Percentiles rank a stretch among this genome's conserved stretches.
Conservation (phyloP, 1,140 invertebrate species). For the Drosophila truncata region DNA sequence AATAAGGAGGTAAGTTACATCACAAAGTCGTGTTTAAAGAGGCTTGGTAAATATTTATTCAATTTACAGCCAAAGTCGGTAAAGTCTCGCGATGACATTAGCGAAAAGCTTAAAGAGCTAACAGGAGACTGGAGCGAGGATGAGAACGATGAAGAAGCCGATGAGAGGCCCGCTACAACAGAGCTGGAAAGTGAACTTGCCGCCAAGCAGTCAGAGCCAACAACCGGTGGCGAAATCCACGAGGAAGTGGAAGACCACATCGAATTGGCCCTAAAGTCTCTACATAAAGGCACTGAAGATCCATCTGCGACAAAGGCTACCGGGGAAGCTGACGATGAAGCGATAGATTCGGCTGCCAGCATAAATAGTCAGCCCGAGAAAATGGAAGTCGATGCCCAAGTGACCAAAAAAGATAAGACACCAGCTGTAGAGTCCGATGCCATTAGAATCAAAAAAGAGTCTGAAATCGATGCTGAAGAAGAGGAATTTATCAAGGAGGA, state of each 20-base stretch:
- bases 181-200: constrained; percentile 39
- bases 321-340: constrained; percentile 20
- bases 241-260: constrained; percentile 74
- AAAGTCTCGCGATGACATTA: constrained; percentile 75
- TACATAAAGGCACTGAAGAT: constrained; percentile 66
- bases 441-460: constrained; percentile 36
- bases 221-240: constrained; percentile 3
- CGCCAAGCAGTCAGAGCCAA: constrained; percentile 14
- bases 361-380: constrained; percentile 12
- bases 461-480: constrained; percentile 28
- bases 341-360: constrained; percentile 1
- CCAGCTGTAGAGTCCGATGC: not conserved
- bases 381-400: constrained; percentile 26
- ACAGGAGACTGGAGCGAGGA: constrained; percentile 83
- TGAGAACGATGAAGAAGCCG: constrained; percentile 73
- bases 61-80: constrained; percentile 59
- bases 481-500: constrained; percentile 68
- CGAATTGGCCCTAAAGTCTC: constrained; percentile 68
- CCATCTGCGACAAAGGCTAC: constrained; percentile 11
- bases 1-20: constrained; percentile 66
- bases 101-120: constrained; percentile 80
- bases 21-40: not conserved
- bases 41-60: not conserved
- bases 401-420: not conserved
- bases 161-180: constrained; percentile 43